These are phyloP conservation scores for Stichodactyla helianthus DNA, from an alignment of 64 coral and sea anemone genomes.

Conservation along the genomic window DNA sequence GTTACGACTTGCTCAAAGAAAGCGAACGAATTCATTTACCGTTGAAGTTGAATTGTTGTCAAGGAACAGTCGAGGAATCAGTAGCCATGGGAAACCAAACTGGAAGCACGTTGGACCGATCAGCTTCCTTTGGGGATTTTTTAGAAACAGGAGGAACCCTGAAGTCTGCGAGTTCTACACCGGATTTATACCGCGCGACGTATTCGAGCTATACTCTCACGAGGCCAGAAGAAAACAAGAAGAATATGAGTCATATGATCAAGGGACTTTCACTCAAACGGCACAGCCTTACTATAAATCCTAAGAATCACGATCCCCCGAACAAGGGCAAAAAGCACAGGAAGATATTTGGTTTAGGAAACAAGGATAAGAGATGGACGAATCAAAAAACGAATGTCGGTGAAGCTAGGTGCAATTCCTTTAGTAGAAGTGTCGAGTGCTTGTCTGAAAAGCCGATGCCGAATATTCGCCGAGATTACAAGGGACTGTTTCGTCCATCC, in stretches of 20 bases:
- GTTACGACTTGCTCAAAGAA: slow-evolving; percentile 13
- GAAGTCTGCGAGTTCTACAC: background rate
- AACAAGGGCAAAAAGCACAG: background rate
- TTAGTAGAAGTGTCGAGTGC: slow-evolving; percentile 6
- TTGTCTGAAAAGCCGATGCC: background rate
- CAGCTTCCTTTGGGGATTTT: background rate
- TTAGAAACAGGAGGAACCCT: slow-evolving; percentile 1
- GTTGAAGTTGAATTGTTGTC: background rate
- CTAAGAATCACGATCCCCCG: background rate
- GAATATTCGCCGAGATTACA: background rate
- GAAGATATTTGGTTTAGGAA: background rate
- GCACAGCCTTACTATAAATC: background rate
- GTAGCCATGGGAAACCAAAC: background rate
- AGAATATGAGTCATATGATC: background rate
- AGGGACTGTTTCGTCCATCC: background rate
- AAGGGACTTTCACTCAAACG: background rate
- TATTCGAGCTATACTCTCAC: background rate
- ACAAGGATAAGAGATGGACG: background rate
- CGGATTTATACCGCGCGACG: background rate
- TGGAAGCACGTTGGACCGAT: background rate
- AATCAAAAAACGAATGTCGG: background rate
- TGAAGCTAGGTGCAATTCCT: background rate
- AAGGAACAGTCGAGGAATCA: background rate
- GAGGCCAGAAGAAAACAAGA: background rate
- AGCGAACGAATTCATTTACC: background rate